Percentiles rank a stretch among this genome's conserved stretches.
These are phyloP conservation scores for Spisula solida DNA, from an alignment of 2,888 invertebrate genomes.

Conservation along the genomic window DNA sequence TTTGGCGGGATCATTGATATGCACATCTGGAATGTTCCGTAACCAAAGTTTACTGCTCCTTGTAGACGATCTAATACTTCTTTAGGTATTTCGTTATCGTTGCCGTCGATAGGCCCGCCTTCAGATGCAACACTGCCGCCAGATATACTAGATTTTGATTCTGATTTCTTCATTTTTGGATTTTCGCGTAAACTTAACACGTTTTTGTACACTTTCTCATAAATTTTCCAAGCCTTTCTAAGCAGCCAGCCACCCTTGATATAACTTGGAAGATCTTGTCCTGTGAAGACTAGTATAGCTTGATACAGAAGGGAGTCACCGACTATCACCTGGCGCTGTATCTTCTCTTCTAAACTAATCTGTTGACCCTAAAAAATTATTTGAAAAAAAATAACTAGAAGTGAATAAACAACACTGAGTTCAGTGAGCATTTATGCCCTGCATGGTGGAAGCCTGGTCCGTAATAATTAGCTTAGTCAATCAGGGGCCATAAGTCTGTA, in stretches of 20 bases:
- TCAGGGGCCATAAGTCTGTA: no score
- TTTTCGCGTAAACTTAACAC: constrained; percentile 89
- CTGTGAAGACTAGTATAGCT: constrained; percentile 90
- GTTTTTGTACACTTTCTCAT: constrained; percentile 90
- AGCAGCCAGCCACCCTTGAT: constrained; percentile 91
- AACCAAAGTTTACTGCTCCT: constrained; percentile 92
- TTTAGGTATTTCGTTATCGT: constrained; percentile 78
- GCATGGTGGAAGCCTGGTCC: no score
- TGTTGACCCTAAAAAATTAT: constrained; percentile 61
- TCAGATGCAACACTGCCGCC: constrained; percentile 43
- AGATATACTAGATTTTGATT: constrained; percentile 46
- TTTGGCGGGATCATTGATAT: constrained; percentile 91
- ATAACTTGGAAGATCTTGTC: constrained; percentile 90
- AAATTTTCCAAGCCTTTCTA: constrained; percentile 91
- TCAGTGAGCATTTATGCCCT: no score
- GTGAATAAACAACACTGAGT: no score
- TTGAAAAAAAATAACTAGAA: no score
- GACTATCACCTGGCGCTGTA: constrained; percentile 91
- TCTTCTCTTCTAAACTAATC: constrained; percentile 87
- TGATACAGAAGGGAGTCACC: constrained; percentile 91
- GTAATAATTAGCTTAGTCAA: no score
- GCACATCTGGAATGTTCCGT: constrained; percentile 91
- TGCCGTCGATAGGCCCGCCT: constrained; percentile 66
- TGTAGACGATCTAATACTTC: constrained; percentile 90
- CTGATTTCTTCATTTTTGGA: constrained; percentile 57